These are phyloP conservation scores for Parapristionchus giblindavisi DNA, from an alignment of 2,888 invertebrate genomes.

Conservation along the genomic window DNA sequence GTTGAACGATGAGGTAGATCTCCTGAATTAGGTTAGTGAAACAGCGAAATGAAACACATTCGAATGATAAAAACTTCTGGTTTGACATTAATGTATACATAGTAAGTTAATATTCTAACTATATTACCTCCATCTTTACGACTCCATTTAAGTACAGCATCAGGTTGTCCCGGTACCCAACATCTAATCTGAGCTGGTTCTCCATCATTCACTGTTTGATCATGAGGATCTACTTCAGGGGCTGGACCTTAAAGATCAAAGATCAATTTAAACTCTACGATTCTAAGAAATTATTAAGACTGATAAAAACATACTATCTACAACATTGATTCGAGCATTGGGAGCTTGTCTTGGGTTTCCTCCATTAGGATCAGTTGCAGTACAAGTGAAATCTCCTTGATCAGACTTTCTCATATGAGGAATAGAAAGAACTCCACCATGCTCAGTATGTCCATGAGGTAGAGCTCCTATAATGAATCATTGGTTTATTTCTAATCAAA, in stretches of 20 bases:
- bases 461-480: slow-evolving; percentile 39
- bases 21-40: background rate
- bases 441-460: slow-evolving; percentile 47
- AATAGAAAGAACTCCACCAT: slow-evolving; percentile 46
- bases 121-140: slow-evolving; percentile 40
- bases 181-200: slow-evolving; percentile 77
- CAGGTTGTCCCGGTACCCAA: slow-evolving; percentile 68
- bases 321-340: slow-evolving; percentile 36
- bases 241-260: slow-evolving; percentile 40
- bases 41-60: no score
- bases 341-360: slow-evolving; percentile 36
- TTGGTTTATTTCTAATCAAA: slow-evolving; percentile 12
- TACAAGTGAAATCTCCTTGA: slow-evolving; percentile 42
- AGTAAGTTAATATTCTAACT: no score
- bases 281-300: background rate
- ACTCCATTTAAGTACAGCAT: slow-evolving; percentile 60
- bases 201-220: slow-evolving; percentile 79
- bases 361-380: slow-evolving; percentile 37
- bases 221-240: slow-evolving; percentile 73
- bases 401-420: slow-evolving; percentile 35
- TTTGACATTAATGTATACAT: no score
- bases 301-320: background rate
- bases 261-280: background rate
- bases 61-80: no score
- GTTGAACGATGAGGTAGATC: slow-evolving; percentile 62